phyloP scores from a whole-genome alignment of 2,888 invertebrate species.

The Anticlea derivata region DNA sequence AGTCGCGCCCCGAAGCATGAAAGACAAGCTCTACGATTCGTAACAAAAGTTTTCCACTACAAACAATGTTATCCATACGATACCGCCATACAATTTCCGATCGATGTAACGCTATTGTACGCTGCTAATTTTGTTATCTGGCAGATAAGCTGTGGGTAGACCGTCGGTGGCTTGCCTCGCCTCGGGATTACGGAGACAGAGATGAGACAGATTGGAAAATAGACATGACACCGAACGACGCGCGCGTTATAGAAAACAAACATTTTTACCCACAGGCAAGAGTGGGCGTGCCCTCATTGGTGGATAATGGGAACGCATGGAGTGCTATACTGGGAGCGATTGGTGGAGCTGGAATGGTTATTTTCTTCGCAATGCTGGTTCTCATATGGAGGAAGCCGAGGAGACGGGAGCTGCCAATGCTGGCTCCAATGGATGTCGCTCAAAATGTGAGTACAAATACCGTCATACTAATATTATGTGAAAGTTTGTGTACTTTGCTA shows the following conservation, averaged over 20 bases:
- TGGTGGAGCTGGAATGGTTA: conserved; percentile 67
- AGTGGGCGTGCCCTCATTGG: conserved; percentile 42
- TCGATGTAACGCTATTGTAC: conserved; percentile 68
- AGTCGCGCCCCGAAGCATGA: background rate
- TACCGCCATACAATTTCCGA: conserved; percentile 45
- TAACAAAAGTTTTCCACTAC: conserved; percentile 22
- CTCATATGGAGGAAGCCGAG: conserved; percentile 65
- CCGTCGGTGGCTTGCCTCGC: conserved; percentile 53
- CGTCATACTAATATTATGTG: too few relatives aligned
- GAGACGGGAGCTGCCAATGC: conserved; percentile 52
- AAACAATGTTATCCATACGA: conserved; percentile 32
- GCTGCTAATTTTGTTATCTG: conserved; percentile 74
- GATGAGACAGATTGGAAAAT: conserved; percentile 38
- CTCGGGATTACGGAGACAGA: conserved; percentile 52
- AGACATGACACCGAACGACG: conserved; percentile 35
- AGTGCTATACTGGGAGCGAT: conserved; percentile 70
- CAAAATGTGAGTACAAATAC: conserved; percentile 65
- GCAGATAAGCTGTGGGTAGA: conserved; percentile 75
- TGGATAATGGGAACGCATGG: conserved; percentile 58
- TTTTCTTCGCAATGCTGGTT: conserved; percentile 62
- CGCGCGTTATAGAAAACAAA: conserved; percentile 17
- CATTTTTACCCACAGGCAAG: conserved; percentile 49
- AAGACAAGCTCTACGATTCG: conserved; percentile 5
- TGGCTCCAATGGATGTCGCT: conserved; percentile 71
- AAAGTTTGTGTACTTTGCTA: too few relatives aligned